phyloP scores from a whole-genome alignment of 2,888 invertebrate species.

The Ophion slaviceki region DNA sequence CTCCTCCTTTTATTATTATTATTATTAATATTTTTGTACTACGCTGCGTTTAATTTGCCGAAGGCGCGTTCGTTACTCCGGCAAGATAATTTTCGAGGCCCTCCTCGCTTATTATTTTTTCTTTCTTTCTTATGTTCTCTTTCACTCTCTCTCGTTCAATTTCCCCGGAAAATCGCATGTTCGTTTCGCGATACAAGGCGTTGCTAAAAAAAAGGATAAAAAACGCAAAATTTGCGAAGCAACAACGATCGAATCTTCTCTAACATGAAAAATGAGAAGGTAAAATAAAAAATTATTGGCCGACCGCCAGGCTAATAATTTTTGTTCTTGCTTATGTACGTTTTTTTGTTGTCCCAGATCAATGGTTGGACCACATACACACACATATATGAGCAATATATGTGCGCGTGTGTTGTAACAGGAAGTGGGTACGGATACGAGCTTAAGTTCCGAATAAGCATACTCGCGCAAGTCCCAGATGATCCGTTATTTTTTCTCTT shows the following conservation, averaged over 20 bases:
- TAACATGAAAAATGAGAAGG: slow-evolving; percentile 23
- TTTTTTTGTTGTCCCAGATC: slow-evolving; percentile 42
- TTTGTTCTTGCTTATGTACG: neutral
- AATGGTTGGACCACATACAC: slow-evolving; percentile 45
- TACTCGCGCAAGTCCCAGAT: slow-evolving; percentile 33
- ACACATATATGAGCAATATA: too few relatives aligned
- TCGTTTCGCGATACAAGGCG: slow-evolving; percentile 4
- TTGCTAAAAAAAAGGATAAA: slow-evolving; percentile 38
- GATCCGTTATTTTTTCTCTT: neutral
- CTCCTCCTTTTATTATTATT: slow-evolving; percentile 32
- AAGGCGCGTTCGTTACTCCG: slow-evolving; percentile 36
- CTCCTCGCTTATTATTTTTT: neutral
- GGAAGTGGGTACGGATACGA: slow-evolving; percentile 43
- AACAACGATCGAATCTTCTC: slow-evolving; percentile 47
- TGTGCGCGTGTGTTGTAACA: slow-evolving; percentile 13
- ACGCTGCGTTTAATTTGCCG: slow-evolving; percentile 46
- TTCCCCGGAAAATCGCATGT: slow-evolving; percentile 11
- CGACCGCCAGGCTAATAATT: slow-evolving; percentile 23
- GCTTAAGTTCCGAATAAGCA: slow-evolving; percentile 29
- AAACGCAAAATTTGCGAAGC: slow-evolving; percentile 47
- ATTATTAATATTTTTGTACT: slow-evolving; percentile 37
- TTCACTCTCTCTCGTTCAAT: neutral
- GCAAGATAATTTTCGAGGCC: slow-evolving; percentile 44
- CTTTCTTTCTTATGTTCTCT: neutral
- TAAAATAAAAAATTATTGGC: neutral